Conservation (phyloP, 1,140 invertebrate species). For the Drosophila novamexicana region DNA sequence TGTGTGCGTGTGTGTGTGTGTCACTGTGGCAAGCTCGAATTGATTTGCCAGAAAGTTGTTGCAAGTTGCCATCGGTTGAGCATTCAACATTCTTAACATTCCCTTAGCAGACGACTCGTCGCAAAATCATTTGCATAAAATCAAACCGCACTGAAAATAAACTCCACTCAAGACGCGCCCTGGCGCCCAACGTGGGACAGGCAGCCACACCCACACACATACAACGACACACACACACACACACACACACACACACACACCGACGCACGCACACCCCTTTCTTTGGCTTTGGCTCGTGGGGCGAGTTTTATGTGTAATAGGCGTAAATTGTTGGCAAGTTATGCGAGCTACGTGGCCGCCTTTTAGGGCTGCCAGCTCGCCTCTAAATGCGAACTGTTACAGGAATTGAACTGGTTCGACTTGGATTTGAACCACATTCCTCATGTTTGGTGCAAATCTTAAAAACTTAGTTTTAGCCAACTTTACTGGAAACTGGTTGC, state of each 20-base stretch:
- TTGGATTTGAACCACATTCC: conserved; percentile 12
- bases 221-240: not conserved
- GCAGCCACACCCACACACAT: not conserved
- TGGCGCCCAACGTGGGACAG: conserved; percentile 20
- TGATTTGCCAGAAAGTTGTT: conserved; percentile 75
- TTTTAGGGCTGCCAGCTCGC: conserved; percentile 40
- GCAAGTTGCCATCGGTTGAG: conserved; percentile 20
- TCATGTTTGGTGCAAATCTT: not conserved
- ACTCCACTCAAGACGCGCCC: conserved; percentile 50
- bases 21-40: conserved; percentile 78
- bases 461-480: conserved; percentile 3
- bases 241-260: conserved; percentile 1
- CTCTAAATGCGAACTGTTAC: not conserved
- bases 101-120: conserved; percentile 31
- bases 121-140: conserved; percentile 77
- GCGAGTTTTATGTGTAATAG: conserved; percentile 69
- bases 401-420: conserved; percentile 17
- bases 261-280: conserved; percentile 6
- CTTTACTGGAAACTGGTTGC: conserved; percentile 5
- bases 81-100: conserved; percentile 12
- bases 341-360: conserved; percentile 64
- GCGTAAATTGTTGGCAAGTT: conserved; percentile 72
- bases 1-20: conserved; percentile 39
- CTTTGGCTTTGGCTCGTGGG: conserved; percentile 4
- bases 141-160: conserved; percentile 78